These are phyloP conservation scores for Campodea augens DNA, from an alignment of 1,140 invertebrate genomes.

Conservation along the genomic window DNA sequence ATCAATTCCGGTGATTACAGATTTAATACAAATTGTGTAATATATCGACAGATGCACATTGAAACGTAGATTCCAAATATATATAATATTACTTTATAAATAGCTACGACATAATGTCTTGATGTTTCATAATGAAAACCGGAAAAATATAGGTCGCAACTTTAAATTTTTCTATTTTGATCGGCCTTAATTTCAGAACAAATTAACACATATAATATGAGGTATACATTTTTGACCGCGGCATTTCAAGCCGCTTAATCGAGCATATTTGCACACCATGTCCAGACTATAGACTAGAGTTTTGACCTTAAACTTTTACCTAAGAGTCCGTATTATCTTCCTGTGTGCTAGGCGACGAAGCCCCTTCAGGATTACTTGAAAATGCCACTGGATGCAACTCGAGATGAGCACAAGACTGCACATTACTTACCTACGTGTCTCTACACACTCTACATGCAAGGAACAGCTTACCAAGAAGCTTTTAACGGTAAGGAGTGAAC, in stretches of 20 bases:
- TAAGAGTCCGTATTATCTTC: constrained; percentile 5
- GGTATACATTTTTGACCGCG: constrained; percentile 1
- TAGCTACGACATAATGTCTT: not conserved
- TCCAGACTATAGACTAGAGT: not conserved
- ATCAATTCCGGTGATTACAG: too few species aligned
- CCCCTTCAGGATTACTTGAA: constrained; percentile 76
- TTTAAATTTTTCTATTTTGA: too few species aligned
- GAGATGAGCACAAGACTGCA: constrained; percentile 52
- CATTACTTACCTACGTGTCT: constrained; percentile 57
- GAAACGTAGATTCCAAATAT: too few species aligned
- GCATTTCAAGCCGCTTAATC: constrained; percentile 16
- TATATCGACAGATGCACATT: too few species aligned
- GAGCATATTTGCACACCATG: too few species aligned
- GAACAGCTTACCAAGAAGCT: constrained; percentile 60
- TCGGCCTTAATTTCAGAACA: too few species aligned
- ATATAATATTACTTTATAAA: not conserved
- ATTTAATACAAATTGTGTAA: too few species aligned
- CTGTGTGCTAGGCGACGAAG: constrained; percentile 48
- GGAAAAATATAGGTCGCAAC: too few species aligned
- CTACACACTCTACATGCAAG: constrained; percentile 74
- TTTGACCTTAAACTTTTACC: not conserved
- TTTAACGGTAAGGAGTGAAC: constrained; percentile 34
- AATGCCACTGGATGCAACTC: constrained; percentile 53
- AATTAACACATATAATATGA: too few species aligned
- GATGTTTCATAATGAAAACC: too few species aligned